Evolutionary conservation across 2,113 vertebrate species (phyloP), one percentile per base, ranked within the genome.

Genomic region (Hippoglossus stenolepis): DNA sequence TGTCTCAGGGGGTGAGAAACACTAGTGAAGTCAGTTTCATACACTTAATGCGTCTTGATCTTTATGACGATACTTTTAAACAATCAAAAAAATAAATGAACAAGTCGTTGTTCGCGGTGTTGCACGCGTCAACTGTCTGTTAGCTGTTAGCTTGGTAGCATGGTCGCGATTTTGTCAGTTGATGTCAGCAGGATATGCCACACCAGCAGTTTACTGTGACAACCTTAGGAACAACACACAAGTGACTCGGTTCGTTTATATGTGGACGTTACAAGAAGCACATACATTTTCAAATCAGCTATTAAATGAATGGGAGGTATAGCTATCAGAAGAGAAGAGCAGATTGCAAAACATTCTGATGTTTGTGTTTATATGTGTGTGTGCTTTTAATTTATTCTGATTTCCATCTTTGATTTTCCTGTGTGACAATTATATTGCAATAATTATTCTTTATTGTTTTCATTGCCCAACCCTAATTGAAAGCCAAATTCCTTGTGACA

Each of bases 141-240:
- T 79, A 62, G 75, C 77, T 26, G 72, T 60, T 82, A 85, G 79
- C 83, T 40, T 49, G 49, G 12, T 74, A 74, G 76, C 79, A 59
- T 6, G 3, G 5, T 51, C 1, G 3, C 21, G 8, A 3, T 38
- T 61, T 61, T 18, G 24, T 10, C 4, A 3, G 17, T 40, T 51
- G 10, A 40, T 3, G 11, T n/a, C 4, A 43, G 1, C 20, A 53
- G 45, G 43, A 12, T 21, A 24, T 75, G 58, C 38, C 13, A 7
- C 45, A n/a, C 5, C 26, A 38, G 18, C 31, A 40, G 56, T 31
- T 72, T 20, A 21, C n/a, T 17, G n/a, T 18, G 20, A 9, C 23
- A 59, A 18, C 53, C 0, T 8, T 1, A 9, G 2, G 0, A 18
- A 12, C 14, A 74, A 56, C 3, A 56, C 20, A 73, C 77, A 13